Evolutionary conservation across 2,797 vertebrate species (phyloP), one percentile per base, ranked within the genome.

Genomic region (Centropyge bicolor): DNA sequence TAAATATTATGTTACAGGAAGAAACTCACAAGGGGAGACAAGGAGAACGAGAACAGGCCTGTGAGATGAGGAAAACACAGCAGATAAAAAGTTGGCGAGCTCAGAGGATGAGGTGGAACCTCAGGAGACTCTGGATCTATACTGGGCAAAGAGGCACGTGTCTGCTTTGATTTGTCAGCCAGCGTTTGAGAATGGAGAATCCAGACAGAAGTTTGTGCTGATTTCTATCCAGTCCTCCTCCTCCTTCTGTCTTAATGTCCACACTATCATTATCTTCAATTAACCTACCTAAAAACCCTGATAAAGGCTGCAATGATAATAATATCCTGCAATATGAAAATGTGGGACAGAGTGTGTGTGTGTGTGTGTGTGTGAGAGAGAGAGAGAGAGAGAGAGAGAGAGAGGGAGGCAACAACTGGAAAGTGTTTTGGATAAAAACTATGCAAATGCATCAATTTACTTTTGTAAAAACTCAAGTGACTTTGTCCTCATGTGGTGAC

Each of bases 1-100:
- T 65, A 56, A 41, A 38, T 41, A 22, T 31, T 20, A 43, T 22
- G 48, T 73, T 20, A n/a, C 59, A 63, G 19, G 12, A 52, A 11
- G n/a, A 5, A 12, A 22, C 38, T 54, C 6, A 54, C 55, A 36
- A 20, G 13, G 35, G 41, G 46, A 10, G 22, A 54, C 27, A 17
- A 46, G 20, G 3, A n/a, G 27, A 45, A 36, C 17, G 14, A 35
- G 9, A 56, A 59, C 0, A 31, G 52, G 35, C 38, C 54, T 11
- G 54, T 78, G 52, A 24, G 52, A 66, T 41, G 24, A 57, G 43
- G 40, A 40, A 48, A 70, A 56, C 41, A 65, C 40, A 54, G 27
- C 27, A 46, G 24, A 54, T 54, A 54, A 45, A 68, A 61, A 68
- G 24, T 36, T 17, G 45, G n/a, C 55, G 31, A 52, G 59, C 8